These are phyloP conservation scores for Brenthis hecate DNA, from an alignment of 2,888 invertebrate genomes.

Conservation along the genomic window DNA sequence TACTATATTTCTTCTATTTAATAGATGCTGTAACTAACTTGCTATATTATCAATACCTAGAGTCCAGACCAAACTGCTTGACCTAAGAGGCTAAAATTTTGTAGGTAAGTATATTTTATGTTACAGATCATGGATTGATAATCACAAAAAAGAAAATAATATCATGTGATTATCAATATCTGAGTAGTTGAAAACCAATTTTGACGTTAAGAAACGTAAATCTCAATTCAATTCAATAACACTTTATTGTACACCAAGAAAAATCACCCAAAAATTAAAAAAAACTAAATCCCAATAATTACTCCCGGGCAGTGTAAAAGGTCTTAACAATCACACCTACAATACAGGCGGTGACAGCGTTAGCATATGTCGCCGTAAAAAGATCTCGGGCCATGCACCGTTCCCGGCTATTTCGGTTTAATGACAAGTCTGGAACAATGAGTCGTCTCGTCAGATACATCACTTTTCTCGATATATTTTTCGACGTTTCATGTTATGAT, in stretches of 20 bases:
- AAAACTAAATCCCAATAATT: neutral
- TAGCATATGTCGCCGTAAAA: conserved; percentile 74
- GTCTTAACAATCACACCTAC: conserved; percentile 36
- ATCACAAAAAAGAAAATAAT: no score
- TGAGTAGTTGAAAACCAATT: no score
- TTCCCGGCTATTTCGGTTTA: conserved; percentile 65
- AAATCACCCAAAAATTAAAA: no score
- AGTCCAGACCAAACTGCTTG: no score
- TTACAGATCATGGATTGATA: no score
- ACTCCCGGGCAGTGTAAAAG: conserved; percentile 23
- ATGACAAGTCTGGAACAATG: conserved; percentile 63
- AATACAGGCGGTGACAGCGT: conserved; percentile 59
- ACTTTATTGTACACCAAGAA: neutral
- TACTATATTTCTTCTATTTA: neutral
- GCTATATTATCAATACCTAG: neutral
- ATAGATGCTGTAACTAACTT: neutral
- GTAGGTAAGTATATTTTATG: no score
- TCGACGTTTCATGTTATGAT: conserved; percentile 30
- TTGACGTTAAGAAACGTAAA: no score
- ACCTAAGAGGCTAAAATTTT: no score
- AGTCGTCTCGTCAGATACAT: conserved; percentile 39
- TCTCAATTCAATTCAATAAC: neutral
- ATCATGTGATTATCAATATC: no score
- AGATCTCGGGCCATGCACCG: conserved; percentile 51
- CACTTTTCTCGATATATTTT: conserved; percentile 34